Percentiles rank a stretch among this genome's conserved stretches.
These are phyloP conservation scores for Trissolcus brochymenae DNA, from an alignment of 2,888 invertebrate genomes.

Conservation along the genomic window DNA sequence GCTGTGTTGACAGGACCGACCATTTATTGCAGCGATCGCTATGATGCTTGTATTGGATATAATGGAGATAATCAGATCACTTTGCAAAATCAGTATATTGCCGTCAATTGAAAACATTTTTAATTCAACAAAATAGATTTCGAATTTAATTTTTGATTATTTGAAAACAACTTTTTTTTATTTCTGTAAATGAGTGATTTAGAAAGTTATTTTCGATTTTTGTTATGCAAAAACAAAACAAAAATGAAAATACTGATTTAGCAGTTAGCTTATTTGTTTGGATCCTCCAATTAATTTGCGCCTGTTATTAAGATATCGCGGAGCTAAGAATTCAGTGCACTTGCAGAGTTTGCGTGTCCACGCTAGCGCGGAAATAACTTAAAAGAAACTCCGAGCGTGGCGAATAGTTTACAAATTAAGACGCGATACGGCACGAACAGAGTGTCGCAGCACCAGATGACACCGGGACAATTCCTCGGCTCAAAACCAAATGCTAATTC, in stretches of 20 bases:
- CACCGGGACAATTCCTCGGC: conserved; percentile 45
- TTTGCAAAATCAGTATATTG: not conserved
- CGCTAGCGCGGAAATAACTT: conserved; percentile 57
- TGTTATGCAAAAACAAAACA: no score
- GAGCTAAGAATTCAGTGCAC: not conserved
- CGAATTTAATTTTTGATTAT: no score
- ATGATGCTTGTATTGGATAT: not conserved
- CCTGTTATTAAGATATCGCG: not conserved
- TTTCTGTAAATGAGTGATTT: no score
- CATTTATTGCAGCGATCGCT: conserved; percentile 26
- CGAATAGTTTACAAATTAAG: conserved; percentile 65
- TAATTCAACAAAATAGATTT: no score
- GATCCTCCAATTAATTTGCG: no score
- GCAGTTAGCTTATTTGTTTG: no score
- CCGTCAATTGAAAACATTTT: no score
- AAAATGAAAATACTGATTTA: no score
- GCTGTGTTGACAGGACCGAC: conserved; percentile 33
- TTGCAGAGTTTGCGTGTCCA: conserved; percentile 70
- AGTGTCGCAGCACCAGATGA: conserved; percentile 44
- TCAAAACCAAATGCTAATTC: conserved; percentile 50
- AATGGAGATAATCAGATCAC: conserved; percentile 10
- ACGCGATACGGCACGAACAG: conserved; percentile 49
- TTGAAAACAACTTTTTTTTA: no score
- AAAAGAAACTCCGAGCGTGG: conserved; percentile 46
- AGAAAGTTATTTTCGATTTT: no score